Percentiles rank a stretch among this genome's conserved stretches.
Conservation (phyloP, 2,113 vertebrate genomes). For the Noctilio leporinus region DNA sequence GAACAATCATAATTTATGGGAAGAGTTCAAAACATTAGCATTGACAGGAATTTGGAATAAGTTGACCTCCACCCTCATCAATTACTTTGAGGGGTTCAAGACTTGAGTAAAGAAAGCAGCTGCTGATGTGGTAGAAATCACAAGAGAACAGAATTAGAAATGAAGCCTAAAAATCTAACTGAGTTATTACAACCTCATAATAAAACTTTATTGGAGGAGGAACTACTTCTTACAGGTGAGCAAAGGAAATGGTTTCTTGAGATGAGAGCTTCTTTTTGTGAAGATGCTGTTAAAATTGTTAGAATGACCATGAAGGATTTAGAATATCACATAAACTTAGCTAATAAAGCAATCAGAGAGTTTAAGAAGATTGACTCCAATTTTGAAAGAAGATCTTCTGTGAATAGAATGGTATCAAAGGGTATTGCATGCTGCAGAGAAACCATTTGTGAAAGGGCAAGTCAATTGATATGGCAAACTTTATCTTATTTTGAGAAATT, state of each 20-base stretch:
- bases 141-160: neutral
- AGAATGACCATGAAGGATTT: neutral
- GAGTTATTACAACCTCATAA: neutral
- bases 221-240: neutral
- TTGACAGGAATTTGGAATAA: neutral
- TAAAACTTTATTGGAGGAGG: neutral
- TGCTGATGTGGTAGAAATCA: neutral
- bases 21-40: neutral
- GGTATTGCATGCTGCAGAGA: neutral
- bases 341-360: neutral
- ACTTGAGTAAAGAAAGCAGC: neutral
- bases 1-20: neutral
- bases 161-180: neutral
- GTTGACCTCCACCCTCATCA: neutral
- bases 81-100: neutral
- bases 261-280: neutral
- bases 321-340: neutral
- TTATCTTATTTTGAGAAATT: no score
- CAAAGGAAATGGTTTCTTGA: neutral
- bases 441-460: neutral
- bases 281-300: neutral
- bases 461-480: neutral
- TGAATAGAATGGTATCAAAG: neutral
- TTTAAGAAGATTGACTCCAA: neutral
- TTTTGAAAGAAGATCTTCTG: neutral